Evolutionary conservation across 92 coral and sea anemone species (phyloP), one percentile per base, ranked within the genome.

Genomic region (Umimayanthus kanabou): DNA sequence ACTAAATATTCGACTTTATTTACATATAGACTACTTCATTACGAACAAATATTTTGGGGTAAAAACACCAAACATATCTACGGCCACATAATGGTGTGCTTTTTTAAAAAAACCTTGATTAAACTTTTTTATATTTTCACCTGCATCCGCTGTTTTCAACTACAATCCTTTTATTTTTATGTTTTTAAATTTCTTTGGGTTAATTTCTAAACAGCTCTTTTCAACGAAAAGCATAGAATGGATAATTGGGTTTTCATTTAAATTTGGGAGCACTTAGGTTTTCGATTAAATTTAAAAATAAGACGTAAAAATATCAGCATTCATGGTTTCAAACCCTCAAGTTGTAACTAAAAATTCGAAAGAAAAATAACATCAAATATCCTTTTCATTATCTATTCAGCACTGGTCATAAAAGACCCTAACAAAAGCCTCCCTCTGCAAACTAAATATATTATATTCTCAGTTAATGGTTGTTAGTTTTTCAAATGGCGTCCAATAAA

Each of bases 71-170:
- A 57, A 15, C 5, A 1, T 61, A 61, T 20, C 69, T 61, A 7
- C 25, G 58, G 58, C 58, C 18, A 15, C 20, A 53, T 2, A 9
- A 61, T 20, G 22, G n/a, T 61, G 26, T 61, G 5, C 20, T 23
- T 23, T 22, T 1, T 45, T 45, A 1, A 3, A 45, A 61, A 61
- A 20, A 61, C 15, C 7, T 61, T 61, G 26, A 61, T 61, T 61
- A 61, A 61, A 61, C 3, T 61, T 61, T 23, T 61, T 9, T 20
- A 61, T 61, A 18, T 57, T 79, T 30, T 33, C 84, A 80, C 84
- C 84, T 57, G 84, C 84, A 55, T 80, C 84, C 84, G 70, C 84
- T 47, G 33, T 55, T 80, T 57, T 57, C 71, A 80, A 80, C 37
- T 9, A 23, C 23, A 79, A 53, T 79, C 25, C 6, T 29, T 55